Base-by-base conservation (phyloP, 2,797 vertebrate genomes). In the Gobionotothen gibberifrons region DNA sequence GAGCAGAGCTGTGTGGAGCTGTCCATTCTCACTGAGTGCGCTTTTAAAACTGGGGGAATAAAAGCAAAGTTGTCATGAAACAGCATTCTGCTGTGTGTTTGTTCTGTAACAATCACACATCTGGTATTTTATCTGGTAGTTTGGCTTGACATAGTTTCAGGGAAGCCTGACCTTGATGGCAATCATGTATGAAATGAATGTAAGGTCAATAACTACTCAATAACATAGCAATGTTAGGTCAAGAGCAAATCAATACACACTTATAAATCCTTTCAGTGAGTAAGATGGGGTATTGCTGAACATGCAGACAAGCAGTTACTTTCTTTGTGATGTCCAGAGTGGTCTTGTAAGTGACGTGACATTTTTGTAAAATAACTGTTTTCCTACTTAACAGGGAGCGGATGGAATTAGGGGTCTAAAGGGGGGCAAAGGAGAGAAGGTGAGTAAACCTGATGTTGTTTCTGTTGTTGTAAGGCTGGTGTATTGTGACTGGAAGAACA, bases 391-490 rank as follows among this genome's bases (percentile, higher is more conserved):
- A 56, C 87, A 98, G 97, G 97, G 97, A 64, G 95, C 96, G 36
- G 96, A 97, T 65, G 97, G 97, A n/a, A 82, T 96, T 47, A 90
- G 97, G 39, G 97, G 97, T 36, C 87, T 96, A 69, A 97, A 97
- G 83, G 97, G 97, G 62, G 93, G 95, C 89, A 98, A 97, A 93
- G 97, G 97, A 74, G 96, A 97, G 82, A 96, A 96, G 95, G 97
- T 98, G 84, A 94, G 92, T 74, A 14, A 69, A 76, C 58, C 26
- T 63, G 32, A 76, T 11, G 63, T 44, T 53, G 62, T 5, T 71
- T 14, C 10, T 57, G 53, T 74, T 8, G 19, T 63, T 72, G 49
- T 79, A n/a, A 66, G 65, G 65, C 26, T 75, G 32, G n/a, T 59
- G 19, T 40, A 32, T 52, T 49, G 43, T 43, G 17, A 74, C 49